A percentile compares a stretch with the other conserved stretches of the same genome.
Conservation (phyloP, 2,888 invertebrate species). For the Abscondita cerata region DNA sequence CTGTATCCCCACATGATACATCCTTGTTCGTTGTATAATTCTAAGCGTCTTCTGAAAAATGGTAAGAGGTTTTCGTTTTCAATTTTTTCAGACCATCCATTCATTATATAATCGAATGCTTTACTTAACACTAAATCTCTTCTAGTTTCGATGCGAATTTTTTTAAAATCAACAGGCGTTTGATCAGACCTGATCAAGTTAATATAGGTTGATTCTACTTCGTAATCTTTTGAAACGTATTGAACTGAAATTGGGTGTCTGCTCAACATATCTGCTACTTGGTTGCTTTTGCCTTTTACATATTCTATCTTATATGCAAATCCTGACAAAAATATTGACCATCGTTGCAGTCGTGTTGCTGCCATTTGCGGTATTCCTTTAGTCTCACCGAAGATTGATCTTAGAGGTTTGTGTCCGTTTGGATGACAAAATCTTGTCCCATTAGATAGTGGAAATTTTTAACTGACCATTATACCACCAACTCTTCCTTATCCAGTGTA, state of each 20-base stretch:
- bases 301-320: not conserved
- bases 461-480: conserved; percentile 28
- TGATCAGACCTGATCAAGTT: not conserved
- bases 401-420: conserved; percentile 49
- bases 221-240: not conserved
- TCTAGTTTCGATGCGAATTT: conserved; percentile 6
- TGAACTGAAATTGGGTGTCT: not conserved
- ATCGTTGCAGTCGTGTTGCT: conserved; percentile 46
- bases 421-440: conserved; percentile 44
- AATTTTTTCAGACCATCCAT: conserved; percentile 1
- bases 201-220: too few species aligned
- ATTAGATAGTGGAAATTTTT: conserved; percentile 49
- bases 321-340: conserved; percentile 33
- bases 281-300: not conserved
- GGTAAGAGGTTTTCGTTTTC: too few species aligned
- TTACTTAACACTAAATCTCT: conserved; percentile 3
- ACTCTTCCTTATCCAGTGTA: too few species aligned
- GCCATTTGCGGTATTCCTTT: conserved; percentile 48
- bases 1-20: too few species aligned
- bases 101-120: conserved; percentile 1
- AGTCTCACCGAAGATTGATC: conserved; percentile 44
- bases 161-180: not conserved
- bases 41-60: too few species aligned
- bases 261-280: not conserved
- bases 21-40: too few species aligned